Percentiles rank a stretch among this genome's conserved stretches.
phyloP scores from a whole-genome alignment of 35 echinoderm and acorn worm species.

The Diadema setosum region DNA sequence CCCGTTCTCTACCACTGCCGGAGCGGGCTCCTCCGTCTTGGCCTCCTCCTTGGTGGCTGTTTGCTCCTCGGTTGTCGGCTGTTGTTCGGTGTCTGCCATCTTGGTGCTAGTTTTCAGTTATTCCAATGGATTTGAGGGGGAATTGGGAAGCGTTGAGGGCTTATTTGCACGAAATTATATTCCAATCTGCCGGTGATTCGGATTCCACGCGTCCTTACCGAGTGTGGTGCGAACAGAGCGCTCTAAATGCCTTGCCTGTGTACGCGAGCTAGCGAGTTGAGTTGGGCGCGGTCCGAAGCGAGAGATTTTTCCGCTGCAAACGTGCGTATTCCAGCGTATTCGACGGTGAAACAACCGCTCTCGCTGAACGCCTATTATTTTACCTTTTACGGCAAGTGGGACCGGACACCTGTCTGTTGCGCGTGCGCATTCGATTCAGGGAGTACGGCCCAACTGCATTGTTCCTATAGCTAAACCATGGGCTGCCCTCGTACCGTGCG shows the following conservation, averaged over 20 bases:
- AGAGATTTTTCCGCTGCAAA: background rate
- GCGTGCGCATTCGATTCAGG: background rate
- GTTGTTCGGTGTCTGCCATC: constrained; percentile 89
- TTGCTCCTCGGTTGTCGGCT: constrained; percentile 51
- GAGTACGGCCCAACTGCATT: background rate
- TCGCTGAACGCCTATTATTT: background rate
- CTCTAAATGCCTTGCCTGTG: background rate
- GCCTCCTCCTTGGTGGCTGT: background rate
- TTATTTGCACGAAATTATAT: background rate
- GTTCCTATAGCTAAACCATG: background rate
- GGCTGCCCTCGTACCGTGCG: too few species aligned
- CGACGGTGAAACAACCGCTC: background rate
- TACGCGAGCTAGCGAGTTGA: background rate
- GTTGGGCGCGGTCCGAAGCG: too few species aligned
- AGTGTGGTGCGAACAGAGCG: background rate
- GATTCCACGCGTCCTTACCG: background rate
- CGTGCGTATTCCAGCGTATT: background rate
- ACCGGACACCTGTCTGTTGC: constrained; percentile 6
- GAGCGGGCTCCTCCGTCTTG: constrained; percentile 35
- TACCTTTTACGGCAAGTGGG: background rate
- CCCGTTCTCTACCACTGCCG: background rate
- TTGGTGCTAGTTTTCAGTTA: background rate
- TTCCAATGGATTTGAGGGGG: background rate
- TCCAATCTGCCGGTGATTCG: background rate
- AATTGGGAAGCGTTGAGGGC: background rate